phyloP scores from a whole-genome alignment of 1,140 invertebrate species.

The Glomeris maerens region DNA sequence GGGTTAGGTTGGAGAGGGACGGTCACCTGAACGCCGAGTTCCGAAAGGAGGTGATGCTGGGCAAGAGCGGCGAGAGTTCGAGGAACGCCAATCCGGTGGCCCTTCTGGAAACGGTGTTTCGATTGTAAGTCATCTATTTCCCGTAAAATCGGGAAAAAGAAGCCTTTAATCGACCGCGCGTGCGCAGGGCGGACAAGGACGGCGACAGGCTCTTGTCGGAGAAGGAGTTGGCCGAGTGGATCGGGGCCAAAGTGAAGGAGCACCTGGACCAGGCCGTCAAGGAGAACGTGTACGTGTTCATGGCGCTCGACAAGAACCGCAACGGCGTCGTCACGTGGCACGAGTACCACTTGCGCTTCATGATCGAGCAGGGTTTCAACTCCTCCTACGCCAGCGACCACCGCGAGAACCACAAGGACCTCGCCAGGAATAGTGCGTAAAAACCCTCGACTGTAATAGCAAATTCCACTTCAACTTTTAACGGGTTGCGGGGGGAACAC shows the following conservation, averaged over 20 bases:
- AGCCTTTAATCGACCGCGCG: neutral
- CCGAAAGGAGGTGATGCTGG: slow-evolving; percentile 30
- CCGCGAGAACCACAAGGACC: slow-evolving; percentile 43
- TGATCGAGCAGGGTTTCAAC: slow-evolving; percentile 49
- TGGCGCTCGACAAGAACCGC: slow-evolving; percentile 51
- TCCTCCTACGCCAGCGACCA: slow-evolving; percentile 48
- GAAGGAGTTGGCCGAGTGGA: slow-evolving; percentile 54
- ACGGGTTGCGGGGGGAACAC: neutral
- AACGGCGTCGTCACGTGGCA: slow-evolving; percentile 66
- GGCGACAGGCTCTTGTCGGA: slow-evolving; percentile 43
- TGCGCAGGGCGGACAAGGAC: slow-evolving; percentile 48
- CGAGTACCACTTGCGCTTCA: slow-evolving; percentile 58
- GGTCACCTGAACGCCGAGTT: slow-evolving; percentile 30
- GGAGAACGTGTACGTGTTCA: slow-evolving; percentile 58
- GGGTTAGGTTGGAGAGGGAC: slow-evolving; percentile 29
- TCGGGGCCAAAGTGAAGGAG: slow-evolving; percentile 52
- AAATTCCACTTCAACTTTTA: neutral
- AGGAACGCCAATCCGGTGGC: slow-evolving; percentile 18
- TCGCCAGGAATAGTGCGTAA: slow-evolving; percentile 36
- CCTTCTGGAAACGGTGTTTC: slow-evolving; percentile 27
- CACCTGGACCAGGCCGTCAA: slow-evolving; percentile 54
- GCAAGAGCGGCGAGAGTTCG: slow-evolving; percentile 20
- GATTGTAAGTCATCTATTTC: slow-evolving; percentile 20
- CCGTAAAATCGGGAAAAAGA: too few relatives aligned
- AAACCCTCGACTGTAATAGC: too few relatives aligned